A percentile compares a stretch with the other conserved stretches of the same genome.
These are phyloP conservation scores for Orchestia grillus DNA, from an alignment of 1,140 invertebrate species.

Conservation along the genomic window DNA sequence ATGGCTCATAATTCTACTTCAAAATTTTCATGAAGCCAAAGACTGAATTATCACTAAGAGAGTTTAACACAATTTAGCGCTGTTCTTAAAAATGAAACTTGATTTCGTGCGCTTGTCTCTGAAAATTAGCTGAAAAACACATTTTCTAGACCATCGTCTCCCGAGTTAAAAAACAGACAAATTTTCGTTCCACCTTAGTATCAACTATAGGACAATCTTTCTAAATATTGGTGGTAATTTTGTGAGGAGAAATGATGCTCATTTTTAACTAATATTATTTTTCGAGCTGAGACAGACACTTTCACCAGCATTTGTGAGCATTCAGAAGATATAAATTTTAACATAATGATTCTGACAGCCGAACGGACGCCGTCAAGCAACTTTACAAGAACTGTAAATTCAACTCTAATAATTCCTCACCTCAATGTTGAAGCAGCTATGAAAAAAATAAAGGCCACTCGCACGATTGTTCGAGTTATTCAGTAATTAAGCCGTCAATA, in stretches of 20 bases:
- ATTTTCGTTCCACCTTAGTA: neutral
- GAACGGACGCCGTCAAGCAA: neutral
- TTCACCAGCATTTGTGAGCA: neutral
- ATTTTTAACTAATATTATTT: neutral
- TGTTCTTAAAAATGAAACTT: neutral
- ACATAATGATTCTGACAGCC: neutral
- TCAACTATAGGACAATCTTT: neutral
- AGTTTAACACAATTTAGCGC: no score
- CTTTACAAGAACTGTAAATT: neutral
- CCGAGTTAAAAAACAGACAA: neutral
- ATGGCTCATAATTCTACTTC: no score
- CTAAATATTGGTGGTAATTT: neutral
- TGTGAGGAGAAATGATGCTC: neutral
- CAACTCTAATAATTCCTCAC: neutral
- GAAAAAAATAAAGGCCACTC: neutral
- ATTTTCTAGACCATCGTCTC: neutral
- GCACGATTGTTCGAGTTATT: slow-evolving; percentile 12
- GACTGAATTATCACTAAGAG: no score
- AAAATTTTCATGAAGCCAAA: no score
- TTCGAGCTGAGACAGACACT: neutral
- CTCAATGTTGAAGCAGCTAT: neutral
- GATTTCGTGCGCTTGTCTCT: no score
- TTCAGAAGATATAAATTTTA: neutral
- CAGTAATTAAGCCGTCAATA: slow-evolving; percentile 21
- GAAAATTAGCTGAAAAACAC: neutral